Percentiles rank a stretch among this genome's conserved stretches.
Evolutionary conservation across 2,888 invertebrate species (phyloP).

Genomic region (Caenorhabditis imperialis): DNA sequence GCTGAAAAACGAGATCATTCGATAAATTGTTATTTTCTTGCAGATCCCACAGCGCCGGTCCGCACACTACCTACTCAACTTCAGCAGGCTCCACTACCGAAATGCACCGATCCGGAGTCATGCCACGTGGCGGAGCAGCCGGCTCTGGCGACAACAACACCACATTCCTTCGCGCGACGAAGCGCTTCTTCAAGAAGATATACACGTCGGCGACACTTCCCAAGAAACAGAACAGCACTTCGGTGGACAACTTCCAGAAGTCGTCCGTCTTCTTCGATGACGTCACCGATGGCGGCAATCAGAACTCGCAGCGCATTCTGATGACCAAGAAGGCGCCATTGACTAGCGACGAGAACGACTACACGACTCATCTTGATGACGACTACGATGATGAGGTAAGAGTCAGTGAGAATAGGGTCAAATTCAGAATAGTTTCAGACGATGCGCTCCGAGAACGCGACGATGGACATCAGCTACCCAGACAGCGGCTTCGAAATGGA

Average conservation of each 20-base stretch:
- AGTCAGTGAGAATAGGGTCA: background rate
- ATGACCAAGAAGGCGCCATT: slow-evolving; percentile 41
- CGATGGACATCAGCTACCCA: slow-evolving; percentile 57
- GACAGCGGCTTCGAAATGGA: slow-evolving; percentile 66
- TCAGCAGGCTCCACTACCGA: slow-evolving; percentile 54
- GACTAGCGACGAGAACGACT: slow-evolving; percentile 37
- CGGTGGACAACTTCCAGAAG: slow-evolving; percentile 52
- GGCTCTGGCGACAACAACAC: slow-evolving; percentile 46
- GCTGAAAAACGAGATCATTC: background rate
- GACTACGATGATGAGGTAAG: slow-evolving; percentile 46
- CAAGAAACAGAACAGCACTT: slow-evolving; percentile 58
- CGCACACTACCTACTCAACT: slow-evolving; percentile 58
- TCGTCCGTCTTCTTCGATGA: slow-evolving; percentile 46
- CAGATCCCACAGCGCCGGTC: slow-evolving; percentile 66
- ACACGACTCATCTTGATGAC: slow-evolving; percentile 39
- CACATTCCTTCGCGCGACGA: slow-evolving; percentile 68
- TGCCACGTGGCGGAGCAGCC: slow-evolving; percentile 22
- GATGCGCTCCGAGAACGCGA: slow-evolving; percentile 55
- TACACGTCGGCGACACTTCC: slow-evolving; percentile 74
- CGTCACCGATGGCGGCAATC: slow-evolving; percentile 3
- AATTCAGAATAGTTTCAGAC: slow-evolving; percentile 28
- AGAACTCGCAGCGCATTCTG: slow-evolving; percentile 4
- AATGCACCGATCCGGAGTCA: slow-evolving; percentile 52
- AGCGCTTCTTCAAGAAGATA: slow-evolving; percentile 75
- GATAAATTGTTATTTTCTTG: slow-evolving; percentile 9